Conservation (phyloP, 1,140 invertebrate species). For the Heterodera schachtii region DNA sequence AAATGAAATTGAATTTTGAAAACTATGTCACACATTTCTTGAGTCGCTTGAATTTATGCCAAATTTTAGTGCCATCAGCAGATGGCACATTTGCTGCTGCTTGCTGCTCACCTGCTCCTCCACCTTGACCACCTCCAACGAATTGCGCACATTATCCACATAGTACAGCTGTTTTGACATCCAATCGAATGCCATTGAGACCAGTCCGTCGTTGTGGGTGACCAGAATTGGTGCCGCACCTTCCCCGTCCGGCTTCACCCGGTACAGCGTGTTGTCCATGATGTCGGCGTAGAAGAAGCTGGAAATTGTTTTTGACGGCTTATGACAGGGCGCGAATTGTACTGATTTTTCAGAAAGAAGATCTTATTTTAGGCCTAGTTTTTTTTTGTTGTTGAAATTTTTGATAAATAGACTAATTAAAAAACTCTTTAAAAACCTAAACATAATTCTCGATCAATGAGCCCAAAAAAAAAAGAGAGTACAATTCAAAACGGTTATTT, state of each 20-base stretch:
- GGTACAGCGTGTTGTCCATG: constrained; percentile 66
- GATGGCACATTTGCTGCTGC: constrained; percentile 1
- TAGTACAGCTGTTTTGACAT: constrained; percentile 95
- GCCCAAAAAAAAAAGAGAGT: too few relatives aligned
- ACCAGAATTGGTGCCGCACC: constrained; percentile 85
- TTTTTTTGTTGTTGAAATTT: too few relatives aligned
- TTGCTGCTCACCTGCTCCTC: constrained; percentile 51
- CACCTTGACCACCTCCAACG: constrained; percentile 82
- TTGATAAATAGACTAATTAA: too few relatives aligned
- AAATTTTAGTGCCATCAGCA: not conserved
- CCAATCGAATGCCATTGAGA: constrained; percentile 95
- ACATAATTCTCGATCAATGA: too few relatives aligned
- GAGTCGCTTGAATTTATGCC: too few relatives aligned
- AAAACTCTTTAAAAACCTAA: too few relatives aligned
- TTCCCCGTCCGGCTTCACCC: constrained; percentile 66
- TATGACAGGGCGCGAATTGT: too few relatives aligned
- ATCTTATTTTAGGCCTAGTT: too few relatives aligned
- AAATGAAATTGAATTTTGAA: too few relatives aligned
- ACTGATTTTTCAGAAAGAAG: too few relatives aligned
- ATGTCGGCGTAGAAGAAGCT: constrained; percentile 65
- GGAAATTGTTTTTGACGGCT: too few relatives aligned
- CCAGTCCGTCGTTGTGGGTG: constrained; percentile 94
- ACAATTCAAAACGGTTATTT: too few relatives aligned
- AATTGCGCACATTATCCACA: constrained; percentile 92
- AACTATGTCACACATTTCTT: not conserved